A percentile compares a stretch with the other conserved stretches of the same genome.
phyloP scores from a whole-genome alignment of 2,888 invertebrate species.

The Cyrtodaria siliqua region DNA sequence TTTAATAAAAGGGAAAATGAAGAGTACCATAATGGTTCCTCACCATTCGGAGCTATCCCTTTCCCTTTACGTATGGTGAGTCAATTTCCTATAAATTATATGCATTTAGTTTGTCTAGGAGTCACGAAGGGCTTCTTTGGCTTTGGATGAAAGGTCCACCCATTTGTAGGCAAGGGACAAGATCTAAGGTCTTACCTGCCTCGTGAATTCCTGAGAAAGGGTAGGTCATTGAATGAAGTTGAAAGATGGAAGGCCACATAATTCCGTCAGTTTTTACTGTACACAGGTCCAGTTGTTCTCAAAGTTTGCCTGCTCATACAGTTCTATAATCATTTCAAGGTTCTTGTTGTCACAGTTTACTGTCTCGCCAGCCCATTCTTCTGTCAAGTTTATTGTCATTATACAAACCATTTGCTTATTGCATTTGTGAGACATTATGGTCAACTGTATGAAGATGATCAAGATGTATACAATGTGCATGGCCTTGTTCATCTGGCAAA shows the following conservation, averaged over 20 bases:
- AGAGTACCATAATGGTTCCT: conserved; percentile 64
- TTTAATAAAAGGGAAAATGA: conserved; percentile 65
- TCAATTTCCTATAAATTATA: conserved; percentile 78
- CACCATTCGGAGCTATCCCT: conserved; percentile 50
- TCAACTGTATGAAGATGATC: conserved; percentile 78
- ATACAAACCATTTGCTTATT: conserved; percentile 19
- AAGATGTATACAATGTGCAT: conserved; percentile 83
- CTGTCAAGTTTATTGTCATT: conserved; percentile 56
- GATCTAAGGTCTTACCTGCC: conserved; percentile 34
- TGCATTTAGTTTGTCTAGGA: conserved; percentile 81
- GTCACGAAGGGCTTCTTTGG: conserved; percentile 65
- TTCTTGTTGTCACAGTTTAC: conserved; percentile 59
- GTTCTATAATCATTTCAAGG: conserved; percentile 56
- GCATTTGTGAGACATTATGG: conserved; percentile 58
- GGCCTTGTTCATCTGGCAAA: conserved; percentile 80
- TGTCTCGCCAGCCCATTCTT: conserved; percentile 51
- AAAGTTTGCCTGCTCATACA: too few species aligned
- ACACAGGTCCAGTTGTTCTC: conserved; percentile 71
- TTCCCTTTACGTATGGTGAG: conserved; percentile 66
- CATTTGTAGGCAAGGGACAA: conserved; percentile 18
- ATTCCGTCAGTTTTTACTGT: conserved; percentile 73
- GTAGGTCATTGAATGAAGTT: conserved; percentile 68
- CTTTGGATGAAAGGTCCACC: conserved; percentile 66
- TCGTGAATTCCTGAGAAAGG: conserved; percentile 75
- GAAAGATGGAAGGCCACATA: conserved; percentile 79